A percentile compares a stretch with the other conserved stretches of the same genome.
Evolutionary conservation across 2,797 vertebrate genomes (phyloP).

Genomic region (Varecia variegata): DNA sequence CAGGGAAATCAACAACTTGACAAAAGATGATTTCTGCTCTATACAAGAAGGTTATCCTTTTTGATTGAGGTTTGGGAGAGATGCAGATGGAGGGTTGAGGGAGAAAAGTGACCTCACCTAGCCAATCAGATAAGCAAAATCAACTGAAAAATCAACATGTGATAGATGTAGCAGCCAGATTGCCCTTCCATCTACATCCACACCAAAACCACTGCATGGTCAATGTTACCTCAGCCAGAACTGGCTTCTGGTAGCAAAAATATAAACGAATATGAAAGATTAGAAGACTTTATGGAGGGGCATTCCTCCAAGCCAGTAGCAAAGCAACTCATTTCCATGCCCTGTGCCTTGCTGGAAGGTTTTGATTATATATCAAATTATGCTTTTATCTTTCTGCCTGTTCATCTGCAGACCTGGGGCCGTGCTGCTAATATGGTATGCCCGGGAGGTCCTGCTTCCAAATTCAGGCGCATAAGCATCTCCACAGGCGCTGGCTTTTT

Average conservation of each 20-base stretch:
- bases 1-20: neutral
- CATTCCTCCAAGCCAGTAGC: neutral
- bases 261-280: neutral
- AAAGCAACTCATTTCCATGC: neutral
- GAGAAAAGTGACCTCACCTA: neutral
- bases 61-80: neutral
- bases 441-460: neutral
- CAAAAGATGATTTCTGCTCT: neutral
- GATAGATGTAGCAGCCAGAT: neutral
- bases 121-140: neutral
- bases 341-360: neutral
- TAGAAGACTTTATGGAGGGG: neutral
- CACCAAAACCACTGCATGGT: neutral
- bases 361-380: neutral
- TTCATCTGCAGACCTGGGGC: neutral
- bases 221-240: neutral
- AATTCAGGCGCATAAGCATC: neutral
- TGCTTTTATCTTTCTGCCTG: neutral
- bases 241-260: neutral
- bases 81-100: neutral
- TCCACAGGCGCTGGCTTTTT: neutral
- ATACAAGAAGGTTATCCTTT: neutral
- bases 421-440: neutral
- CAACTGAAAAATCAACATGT: neutral
- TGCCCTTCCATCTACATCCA: neutral